Base-by-base conservation (phyloP, 2,888 invertebrate species). In the Agrilus mali region DNA sequence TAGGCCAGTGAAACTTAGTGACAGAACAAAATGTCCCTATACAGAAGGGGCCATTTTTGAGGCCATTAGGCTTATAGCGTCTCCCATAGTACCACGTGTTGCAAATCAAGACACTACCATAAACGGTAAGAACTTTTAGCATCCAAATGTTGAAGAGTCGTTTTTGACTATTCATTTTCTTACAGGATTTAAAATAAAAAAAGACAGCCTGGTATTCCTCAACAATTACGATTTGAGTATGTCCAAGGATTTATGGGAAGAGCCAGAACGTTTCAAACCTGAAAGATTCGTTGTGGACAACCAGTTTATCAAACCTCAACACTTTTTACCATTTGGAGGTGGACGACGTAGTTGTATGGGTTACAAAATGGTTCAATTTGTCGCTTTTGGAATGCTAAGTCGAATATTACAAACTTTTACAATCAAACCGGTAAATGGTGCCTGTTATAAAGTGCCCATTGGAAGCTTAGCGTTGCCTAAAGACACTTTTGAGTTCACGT, bases 321-420 rank as follows among this genome's bases (percentile, higher is more conserved):
- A 75, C 55, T 80, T 80, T 55, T 59, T 80, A 15, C 80, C 80
- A 0, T 80, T 80, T 58, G 77, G 79, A 1, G 75, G 75, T 3
- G 80, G 80, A 0, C 68, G 75, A 46, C 65, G 80, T 33, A 75
- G 77, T 22, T 80, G 80, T 60, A 74, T 80, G 73, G 80, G 80
- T 1, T 77, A 78, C 62, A 77, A 77, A 56, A 67, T 80, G 64
- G 77, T 80, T 1, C 75, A 77, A 50, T 67, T 74, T 41, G 56
- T 78, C 7, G 69, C 73, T 38, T 75, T 77, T 52, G 64, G 72
- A 5, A 66, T 70, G 4, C 47, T 77, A 10, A 71, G 73, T 4
- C 70, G 70, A 14, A 51, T 77, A n/a, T 56, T 77, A 44, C 74
- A 75, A 55, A 67, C 71, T 46, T 78, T 68, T 55, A 67, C 67